Percentiles rank a stretch among this genome's conserved stretches.
Conservation (phyloP, 37 sponge, comb jelly and placozoan genomes). For the Lycopodina hypogea region DNA sequence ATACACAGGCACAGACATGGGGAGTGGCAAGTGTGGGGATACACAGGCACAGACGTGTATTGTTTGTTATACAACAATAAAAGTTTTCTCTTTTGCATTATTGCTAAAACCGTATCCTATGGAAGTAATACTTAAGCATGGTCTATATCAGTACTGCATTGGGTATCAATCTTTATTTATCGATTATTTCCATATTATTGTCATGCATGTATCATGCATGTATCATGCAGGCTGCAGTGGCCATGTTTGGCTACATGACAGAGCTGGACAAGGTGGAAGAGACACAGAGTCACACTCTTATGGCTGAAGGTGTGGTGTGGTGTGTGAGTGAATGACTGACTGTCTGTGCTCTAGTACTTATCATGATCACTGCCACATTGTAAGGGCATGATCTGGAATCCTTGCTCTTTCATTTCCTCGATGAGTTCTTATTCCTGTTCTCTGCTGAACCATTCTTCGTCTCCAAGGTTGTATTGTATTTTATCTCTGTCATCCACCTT, state of each 20-base stretch:
- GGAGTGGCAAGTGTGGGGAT: too few relatives aligned
- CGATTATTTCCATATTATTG: too few relatives aligned
- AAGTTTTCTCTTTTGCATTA: too few relatives aligned
- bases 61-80: too few relatives aligned
- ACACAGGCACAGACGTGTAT: too few relatives aligned
- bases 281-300: constrained; percentile 50
- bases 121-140: too few relatives aligned
- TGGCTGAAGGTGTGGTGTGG: constrained; percentile 60
- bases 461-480: constrained; percentile 56
- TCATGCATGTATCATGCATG: too few relatives aligned
- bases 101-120: too few relatives aligned
- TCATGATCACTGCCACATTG: background rate
- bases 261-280: constrained; percentile 72
- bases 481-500: background rate
- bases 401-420: constrained; percentile 90
- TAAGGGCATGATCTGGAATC: constrained; percentile 90
- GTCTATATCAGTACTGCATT: too few relatives aligned
- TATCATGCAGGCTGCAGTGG: constrained; percentile 75
- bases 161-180: too few relatives aligned
- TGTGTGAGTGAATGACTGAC: background rate
- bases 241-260: constrained; percentile 95
- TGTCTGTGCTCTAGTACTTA: too few relatives aligned
- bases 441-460: constrained; percentile 96
- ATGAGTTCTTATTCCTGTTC: constrained; percentile 93
- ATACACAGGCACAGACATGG: too few relatives aligned